A percentile compares a stretch with the other conserved stretches of the same genome.
These are phyloP conservation scores for Podarcis siculus DNA, from an alignment of 2,797 vertebrate genomes.

Conservation along the genomic window DNA sequence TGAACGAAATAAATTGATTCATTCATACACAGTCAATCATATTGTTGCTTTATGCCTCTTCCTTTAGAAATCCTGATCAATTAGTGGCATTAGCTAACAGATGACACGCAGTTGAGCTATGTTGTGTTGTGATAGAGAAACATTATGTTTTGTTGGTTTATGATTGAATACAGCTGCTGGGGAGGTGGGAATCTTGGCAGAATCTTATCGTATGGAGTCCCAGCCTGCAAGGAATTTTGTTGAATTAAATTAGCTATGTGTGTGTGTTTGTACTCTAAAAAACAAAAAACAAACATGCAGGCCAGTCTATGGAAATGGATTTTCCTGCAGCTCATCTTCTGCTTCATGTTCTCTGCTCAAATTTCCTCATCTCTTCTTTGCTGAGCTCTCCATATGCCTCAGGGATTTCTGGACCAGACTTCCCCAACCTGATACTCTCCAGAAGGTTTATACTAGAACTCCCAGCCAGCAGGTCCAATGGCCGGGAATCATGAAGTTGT, in stretches of 20 bases:
- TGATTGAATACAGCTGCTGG: constrained; percentile 21
- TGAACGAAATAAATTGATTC: too few species aligned
- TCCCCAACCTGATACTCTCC: too few species aligned
- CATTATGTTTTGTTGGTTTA: constrained; percentile 42
- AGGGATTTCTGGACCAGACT: background rate
- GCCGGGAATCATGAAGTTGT: background rate
- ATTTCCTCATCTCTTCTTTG: background rate
- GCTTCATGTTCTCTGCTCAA: background rate
- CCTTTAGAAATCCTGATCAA: constrained; percentile 39
- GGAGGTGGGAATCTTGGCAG: constrained; percentile 5
- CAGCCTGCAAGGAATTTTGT: constrained; percentile 58
- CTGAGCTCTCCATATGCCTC: rapidly evolving
- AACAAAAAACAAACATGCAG: background rate
- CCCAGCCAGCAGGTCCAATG: background rate
- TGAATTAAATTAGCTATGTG: constrained; percentile 54
- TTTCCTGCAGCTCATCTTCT: background rate
- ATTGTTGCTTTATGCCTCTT: constrained; percentile 30
- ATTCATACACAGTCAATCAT: constrained; percentile 1
- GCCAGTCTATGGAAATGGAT: constrained; percentile 3
- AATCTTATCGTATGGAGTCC: constrained; percentile 50
- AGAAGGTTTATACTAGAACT: too few species aligned
- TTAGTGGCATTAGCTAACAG: constrained; percentile 33
- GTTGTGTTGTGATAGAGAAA: constrained; percentile 29
- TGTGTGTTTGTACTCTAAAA: too few species aligned
- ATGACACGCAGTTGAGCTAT: constrained; percentile 5